A percentile compares a stretch with the other conserved stretches of the same genome.
phyloP scores from a whole-genome alignment of 2,888 invertebrate species.

The Oscheius sp. region DNA sequence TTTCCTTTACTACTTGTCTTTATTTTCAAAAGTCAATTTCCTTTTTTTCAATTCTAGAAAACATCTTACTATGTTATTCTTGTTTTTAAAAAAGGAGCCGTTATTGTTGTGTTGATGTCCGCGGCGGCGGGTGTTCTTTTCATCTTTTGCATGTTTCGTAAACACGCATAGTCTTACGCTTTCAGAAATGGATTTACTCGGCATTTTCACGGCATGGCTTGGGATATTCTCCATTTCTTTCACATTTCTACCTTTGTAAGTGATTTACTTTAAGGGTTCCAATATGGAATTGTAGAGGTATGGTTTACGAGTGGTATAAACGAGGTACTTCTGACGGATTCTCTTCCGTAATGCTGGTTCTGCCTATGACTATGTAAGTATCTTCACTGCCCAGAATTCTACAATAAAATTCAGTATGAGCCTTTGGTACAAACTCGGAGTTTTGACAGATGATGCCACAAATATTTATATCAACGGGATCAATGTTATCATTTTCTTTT shows the following conservation, averaged over 20 bases:
- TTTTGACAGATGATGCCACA: conserved; percentile 62
- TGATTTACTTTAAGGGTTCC: too few species aligned
- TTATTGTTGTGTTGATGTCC: not conserved
- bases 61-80: too few species aligned
- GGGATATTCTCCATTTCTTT: conserved; percentile 67
- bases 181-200: conserved; percentile 51
- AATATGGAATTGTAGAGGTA: too few species aligned
- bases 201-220: conserved; percentile 66
- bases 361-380: conserved; percentile 67
- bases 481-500: conserved; percentile 61
- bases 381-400: not conserved
- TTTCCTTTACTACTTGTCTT: not conserved
- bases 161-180: not conserved
- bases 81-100: not conserved
- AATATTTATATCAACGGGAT: conserved; percentile 65
- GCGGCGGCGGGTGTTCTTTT: not conserved
- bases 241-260: conserved; percentile 69
- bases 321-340: conserved; percentile 71
- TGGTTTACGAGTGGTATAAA: conserved; percentile 63
- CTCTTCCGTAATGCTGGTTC: conserved; percentile 69
- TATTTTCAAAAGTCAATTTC: not conserved
- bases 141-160: conserved; percentile 4
- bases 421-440: conserved; percentile 69
- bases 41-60: too few species aligned
- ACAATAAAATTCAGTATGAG: conserved; percentile 56